phyloP scores from a whole-genome alignment of 2,888 invertebrate genomes.

The Anoncus sp. region DNA sequence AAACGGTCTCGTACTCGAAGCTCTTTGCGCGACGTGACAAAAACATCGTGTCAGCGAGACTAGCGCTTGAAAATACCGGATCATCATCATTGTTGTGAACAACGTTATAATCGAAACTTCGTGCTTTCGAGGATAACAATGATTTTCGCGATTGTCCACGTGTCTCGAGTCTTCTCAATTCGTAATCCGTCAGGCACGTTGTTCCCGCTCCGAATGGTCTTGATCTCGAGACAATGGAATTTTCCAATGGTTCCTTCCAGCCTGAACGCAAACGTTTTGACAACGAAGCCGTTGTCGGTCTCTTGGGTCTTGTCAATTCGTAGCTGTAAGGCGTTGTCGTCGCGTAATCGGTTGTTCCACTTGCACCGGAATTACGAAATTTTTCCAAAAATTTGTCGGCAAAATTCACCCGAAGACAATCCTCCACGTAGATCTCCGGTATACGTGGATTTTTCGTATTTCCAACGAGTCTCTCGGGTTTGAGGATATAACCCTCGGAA shows the following conservation, averaged over 20 bases:
- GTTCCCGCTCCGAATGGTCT: constrained; percentile 55
- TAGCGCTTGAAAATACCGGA: constrained; percentile 36
- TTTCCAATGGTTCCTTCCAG: constrained; percentile 59
- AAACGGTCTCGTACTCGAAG: constrained; percentile 80
- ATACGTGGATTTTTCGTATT: constrained; percentile 72
- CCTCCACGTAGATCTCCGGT: constrained; percentile 80
- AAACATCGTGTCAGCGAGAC: constrained; percentile 55
- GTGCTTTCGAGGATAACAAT: constrained; percentile 75
- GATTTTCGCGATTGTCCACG: constrained; percentile 68
- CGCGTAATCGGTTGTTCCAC: constrained; percentile 25
- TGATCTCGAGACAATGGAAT: constrained; percentile 65
- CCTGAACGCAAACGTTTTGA: constrained; percentile 42
- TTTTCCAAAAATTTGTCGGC: constrained; percentile 77
- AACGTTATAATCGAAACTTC: constrained; percentile 80
- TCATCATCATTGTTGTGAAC: constrained; percentile 70
- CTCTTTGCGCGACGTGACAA: constrained; percentile 76
- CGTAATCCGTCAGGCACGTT: constrained; percentile 51
- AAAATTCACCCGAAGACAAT: constrained; percentile 78
- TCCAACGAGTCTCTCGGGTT: constrained; percentile 72
- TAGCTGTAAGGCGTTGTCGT: constrained; percentile 21
- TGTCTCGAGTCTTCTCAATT: constrained; percentile 50
- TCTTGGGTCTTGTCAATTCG: constrained; percentile 10
- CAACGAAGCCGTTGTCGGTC: constrained; percentile 38
- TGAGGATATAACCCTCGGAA: constrained; percentile 77
- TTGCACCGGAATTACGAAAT: constrained; percentile 66